These are phyloP conservation scores for Acinonyx jubatus DNA, from an alignment of 2,113 vertebrate genomes.

Conservation along the genomic window DNA sequence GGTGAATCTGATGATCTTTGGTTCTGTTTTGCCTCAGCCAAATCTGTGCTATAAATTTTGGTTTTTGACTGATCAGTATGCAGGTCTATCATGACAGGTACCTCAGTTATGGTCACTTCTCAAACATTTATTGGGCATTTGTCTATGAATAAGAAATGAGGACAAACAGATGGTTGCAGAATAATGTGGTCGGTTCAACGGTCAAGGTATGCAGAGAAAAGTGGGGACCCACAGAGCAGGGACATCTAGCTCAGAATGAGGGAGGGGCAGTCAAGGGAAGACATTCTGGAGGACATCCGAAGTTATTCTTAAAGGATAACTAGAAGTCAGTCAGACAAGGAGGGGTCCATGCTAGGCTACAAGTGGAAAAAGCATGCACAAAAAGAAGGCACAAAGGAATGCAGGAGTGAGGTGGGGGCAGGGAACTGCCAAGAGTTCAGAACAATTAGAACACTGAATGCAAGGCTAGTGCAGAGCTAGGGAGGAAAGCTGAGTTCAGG, in stretches of 20 bases:
- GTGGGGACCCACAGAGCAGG: background rate
- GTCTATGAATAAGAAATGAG: conserved; percentile 60
- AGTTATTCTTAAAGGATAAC: background rate
- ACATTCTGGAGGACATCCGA: background rate
- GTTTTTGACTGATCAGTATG: background rate
- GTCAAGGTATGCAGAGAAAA: background rate
- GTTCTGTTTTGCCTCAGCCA: background rate
- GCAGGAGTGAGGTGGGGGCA: background rate
- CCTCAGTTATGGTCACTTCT: conserved; percentile 20
- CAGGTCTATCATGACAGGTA: background rate
- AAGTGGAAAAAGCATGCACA: background rate
- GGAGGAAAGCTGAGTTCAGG: background rate
- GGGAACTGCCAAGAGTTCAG: background rate
- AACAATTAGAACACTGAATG: background rate
- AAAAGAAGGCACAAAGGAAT: background rate
- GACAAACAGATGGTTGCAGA: conserved; percentile 54
- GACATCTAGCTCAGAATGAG: rapidly evolving
- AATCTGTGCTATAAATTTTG: background rate
- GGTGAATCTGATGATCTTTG: background rate
- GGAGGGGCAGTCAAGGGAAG: background rate
- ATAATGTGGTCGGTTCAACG: background rate
- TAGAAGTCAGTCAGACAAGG: background rate
- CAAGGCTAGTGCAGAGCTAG: background rate
- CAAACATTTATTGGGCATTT: conserved; percentile 49
- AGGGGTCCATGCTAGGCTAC: background rate